Percentiles rank a stretch among this genome's conserved stretches.
phyloP scores from a whole-genome alignment of 2,888 invertebrate genomes.

The Lycophotia porphyrea region DNA sequence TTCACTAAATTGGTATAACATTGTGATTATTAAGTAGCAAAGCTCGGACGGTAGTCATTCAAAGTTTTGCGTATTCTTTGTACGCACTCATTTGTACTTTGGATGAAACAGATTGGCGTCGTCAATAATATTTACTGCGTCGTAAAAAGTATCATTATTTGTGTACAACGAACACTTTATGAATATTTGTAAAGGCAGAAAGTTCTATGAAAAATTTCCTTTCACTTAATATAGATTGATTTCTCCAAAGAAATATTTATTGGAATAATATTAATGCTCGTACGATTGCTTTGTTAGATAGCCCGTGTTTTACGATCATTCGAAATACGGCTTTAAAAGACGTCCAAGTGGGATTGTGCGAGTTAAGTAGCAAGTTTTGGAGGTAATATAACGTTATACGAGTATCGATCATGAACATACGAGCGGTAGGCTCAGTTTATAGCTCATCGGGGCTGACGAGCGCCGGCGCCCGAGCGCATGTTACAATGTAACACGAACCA shows the following conservation, averaged over 20 bases:
- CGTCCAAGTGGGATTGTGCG: slow-evolving; percentile 47
- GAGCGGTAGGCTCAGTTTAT: slow-evolving; percentile 50
- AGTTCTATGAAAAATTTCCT: slow-evolving; percentile 38
- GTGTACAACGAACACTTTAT: slow-evolving; percentile 16
- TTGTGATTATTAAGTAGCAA: neutral
- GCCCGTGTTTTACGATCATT: slow-evolving; percentile 54
- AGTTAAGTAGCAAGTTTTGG: slow-evolving; percentile 49
- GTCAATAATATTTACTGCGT: slow-evolving; percentile 24
- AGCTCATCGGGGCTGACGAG: slow-evolving; percentile 46
- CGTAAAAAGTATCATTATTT: slow-evolving; percentile 24
- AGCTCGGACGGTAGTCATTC: neutral
- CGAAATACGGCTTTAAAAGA: slow-evolving; percentile 49
- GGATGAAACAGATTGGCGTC: slow-evolving; percentile 32
- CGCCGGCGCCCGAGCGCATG: slow-evolving; percentile 31
- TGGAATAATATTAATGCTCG: slow-evolving; percentile 61
- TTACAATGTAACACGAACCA: slow-evolving; percentile 49
- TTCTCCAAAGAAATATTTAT: slow-evolving; percentile 64
- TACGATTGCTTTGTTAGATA: slow-evolving; percentile 56
- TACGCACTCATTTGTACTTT: slow-evolving; percentile 6
- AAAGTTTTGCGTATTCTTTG: slow-evolving; percentile 10
- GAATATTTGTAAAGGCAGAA: slow-evolving; percentile 35
- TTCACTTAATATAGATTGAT: slow-evolving; percentile 58
- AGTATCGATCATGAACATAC: slow-evolving; percentile 54
- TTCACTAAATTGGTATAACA: neutral
- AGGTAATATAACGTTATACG: slow-evolving; percentile 48